phyloP scores from a whole-genome alignment of 2,113 vertebrate genomes.

The Paraplagusia blochii region DNA sequence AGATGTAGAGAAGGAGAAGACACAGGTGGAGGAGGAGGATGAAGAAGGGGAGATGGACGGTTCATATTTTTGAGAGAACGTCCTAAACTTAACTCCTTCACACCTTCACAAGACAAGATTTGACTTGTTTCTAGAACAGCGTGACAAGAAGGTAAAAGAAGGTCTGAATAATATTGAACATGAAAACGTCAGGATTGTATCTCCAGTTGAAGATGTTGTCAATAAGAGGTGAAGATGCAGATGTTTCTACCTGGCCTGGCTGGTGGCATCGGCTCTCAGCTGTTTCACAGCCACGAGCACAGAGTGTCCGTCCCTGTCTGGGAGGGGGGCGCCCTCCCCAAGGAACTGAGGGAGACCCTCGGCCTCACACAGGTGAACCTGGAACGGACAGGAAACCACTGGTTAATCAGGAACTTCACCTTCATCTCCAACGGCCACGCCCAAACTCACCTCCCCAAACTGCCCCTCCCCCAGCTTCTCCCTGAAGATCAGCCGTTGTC shows the following conservation, averaged over 20 bases:
- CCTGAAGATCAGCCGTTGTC: constrained; percentile 77
- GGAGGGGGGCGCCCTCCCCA: constrained; percentile 69
- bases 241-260: constrained; percentile 81
- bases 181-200: background rate
- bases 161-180: too few species aligned
- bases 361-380: constrained; percentile 84
- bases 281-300: constrained; percentile 83
- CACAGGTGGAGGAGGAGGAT: too few species aligned
- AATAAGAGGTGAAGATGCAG: too few species aligned
- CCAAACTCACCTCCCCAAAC: constrained; percentile 79
- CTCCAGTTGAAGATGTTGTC: background rate
- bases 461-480: constrained; percentile 86
- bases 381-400: background rate
- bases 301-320: constrained; percentile 60
- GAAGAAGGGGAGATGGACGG: too few species aligned
- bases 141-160: too few species aligned
- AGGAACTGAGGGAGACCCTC: constrained; percentile 78
- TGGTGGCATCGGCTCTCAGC: constrained; percentile 80
- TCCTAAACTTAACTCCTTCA: too few species aligned
- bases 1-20: too few species aligned
- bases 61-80: too few species aligned
- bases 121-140: too few species aligned
- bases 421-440: background rate
- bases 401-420: background rate
- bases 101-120: too few species aligned